Conservation (phyloP, 2,888 invertebrate genomes). For the Pristionchus exspectatus region DNA sequence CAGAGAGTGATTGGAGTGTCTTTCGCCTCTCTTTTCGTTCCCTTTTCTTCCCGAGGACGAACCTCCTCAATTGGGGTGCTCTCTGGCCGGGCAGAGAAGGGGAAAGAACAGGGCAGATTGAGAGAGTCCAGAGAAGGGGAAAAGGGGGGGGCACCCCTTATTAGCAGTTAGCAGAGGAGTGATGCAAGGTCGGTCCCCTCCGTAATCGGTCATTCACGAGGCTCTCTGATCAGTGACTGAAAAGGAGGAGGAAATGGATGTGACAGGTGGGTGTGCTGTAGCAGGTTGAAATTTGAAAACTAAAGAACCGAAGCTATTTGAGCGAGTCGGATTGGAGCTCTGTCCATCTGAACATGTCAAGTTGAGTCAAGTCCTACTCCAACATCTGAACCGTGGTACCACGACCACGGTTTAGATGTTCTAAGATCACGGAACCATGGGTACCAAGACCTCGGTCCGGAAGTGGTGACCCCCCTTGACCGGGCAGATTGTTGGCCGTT, state of each 20-base stretch:
- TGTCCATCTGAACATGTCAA: no score
- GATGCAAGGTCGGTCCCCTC: constrained; percentile 24
- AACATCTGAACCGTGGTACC: no score
- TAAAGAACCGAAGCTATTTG: not conserved
- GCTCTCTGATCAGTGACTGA: not conserved
- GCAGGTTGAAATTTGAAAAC: constrained; percentile 18
- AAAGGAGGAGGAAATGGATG: constrained; percentile 45
- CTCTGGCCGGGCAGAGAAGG: not conserved
- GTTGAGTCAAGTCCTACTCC: no score
- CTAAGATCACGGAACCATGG: no score
- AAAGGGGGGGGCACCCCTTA: not conserved
- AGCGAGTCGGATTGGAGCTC: not conserved
- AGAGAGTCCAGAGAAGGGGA: constrained; percentile 15
- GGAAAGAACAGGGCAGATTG: not conserved
- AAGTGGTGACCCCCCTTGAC: constrained; percentile 28
- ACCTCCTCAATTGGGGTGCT: not conserved
- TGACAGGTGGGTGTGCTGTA: not conserved
- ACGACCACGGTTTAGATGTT: not conserved
- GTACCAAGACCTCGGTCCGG: not conserved
- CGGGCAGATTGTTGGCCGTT: not conserved
- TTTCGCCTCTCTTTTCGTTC: constrained; percentile 27
- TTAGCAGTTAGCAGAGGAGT: constrained; percentile 24
- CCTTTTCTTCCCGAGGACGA: constrained; percentile 18
- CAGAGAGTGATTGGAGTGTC: constrained; percentile 49
- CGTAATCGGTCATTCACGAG: not conserved